Base-by-base conservation (phyloP, 2,113 vertebrate genomes). In the Lethenteron camtschaticum region DNA sequence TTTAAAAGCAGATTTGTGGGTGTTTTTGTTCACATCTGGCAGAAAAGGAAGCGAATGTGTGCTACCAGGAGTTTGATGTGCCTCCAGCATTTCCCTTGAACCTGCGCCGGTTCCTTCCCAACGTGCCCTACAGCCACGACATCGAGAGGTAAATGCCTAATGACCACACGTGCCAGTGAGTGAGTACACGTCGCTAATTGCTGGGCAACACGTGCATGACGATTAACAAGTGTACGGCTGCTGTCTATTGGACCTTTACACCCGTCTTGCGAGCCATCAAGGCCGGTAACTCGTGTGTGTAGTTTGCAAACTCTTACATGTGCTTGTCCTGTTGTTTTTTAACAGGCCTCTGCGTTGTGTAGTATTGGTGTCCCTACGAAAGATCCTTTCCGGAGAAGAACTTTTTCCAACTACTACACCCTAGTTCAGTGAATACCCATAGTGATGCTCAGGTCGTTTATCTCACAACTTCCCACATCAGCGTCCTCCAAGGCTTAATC, bases 381-480 rank as follows among this genome's bases (percentile, higher is more conserved):
- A 88, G 73, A 86, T 96, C 72, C 14, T 74, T 10, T 76, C 77
- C 74, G 91, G 86, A 70, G 88, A 96, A 76, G 92, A 96, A 71
- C 84, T 96, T 57, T 86, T 91, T 95, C 94, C 20, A 96, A 96
- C 80, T 99, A 96, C 75, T 95, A 83, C 75, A 99, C 90, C 9
- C 75, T 97, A 71, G 79, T 96, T 69, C 81, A 78, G 73, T 92
- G 68, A 69, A 60, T 63, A 70, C 16, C 12, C 13, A 14, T 7
- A 41, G 41, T 41, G 41, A 41, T 41, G 41, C 41, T 41, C 41
- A 41, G 41, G 5, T 41, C 6, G 41, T 41, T 41, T 41, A 41
- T 41, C 41, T 41, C 41, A 41, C 41, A 41, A 41, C 41, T 5
- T 41, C 41, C 41, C 41, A 41, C 41, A 41, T 41, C 41, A 41